Evolutionary conservation across 2,888 invertebrate species (phyloP).

Genomic region (Pristionchus fissidentatus): DNA sequence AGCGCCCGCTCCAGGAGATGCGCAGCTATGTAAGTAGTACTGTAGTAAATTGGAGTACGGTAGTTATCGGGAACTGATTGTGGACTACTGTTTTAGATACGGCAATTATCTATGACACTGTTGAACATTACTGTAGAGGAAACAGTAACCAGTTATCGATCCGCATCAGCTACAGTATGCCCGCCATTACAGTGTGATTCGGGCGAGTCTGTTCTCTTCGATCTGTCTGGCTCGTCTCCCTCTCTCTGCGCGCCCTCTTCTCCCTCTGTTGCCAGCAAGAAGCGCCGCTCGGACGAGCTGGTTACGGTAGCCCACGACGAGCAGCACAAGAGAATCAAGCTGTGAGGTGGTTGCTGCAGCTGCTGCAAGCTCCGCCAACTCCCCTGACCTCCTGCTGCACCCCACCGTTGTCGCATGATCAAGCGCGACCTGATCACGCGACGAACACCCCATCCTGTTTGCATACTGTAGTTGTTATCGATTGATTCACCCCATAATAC

Average conservation of each 20-base stretch:
- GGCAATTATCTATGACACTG: no score
- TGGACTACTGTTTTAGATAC: no score
- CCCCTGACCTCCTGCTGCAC: background rate
- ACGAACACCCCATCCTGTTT: background rate
- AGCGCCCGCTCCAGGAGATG: conserved; percentile 34
- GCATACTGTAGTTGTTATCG: background rate
- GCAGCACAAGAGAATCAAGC: conserved; percentile 25
- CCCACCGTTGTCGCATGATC: background rate
- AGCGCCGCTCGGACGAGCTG: conserved; percentile 38
- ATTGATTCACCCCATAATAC: background rate
- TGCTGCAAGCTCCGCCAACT: background rate
- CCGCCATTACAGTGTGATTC: no score
- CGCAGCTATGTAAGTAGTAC: conserved; percentile 41
- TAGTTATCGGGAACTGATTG: background rate
- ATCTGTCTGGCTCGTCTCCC: conserved; percentile 14
- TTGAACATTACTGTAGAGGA: no score
- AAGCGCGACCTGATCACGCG: conserved; percentile 31
- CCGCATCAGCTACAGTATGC: no score
- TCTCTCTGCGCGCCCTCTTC: background rate
- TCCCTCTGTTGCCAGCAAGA: conserved; percentile 18
- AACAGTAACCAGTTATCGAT: no score
- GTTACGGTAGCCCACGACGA: background rate
- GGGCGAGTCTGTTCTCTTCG: background rate
- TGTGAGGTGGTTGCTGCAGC: conserved; percentile 2
- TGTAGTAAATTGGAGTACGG: background rate